A percentile compares a stretch with the other conserved stretches of the same genome.
These are phyloP conservation scores for Chrysopilus asiliformis DNA, from an alignment of 2,888 invertebrate genomes.

Conservation along the genomic window DNA sequence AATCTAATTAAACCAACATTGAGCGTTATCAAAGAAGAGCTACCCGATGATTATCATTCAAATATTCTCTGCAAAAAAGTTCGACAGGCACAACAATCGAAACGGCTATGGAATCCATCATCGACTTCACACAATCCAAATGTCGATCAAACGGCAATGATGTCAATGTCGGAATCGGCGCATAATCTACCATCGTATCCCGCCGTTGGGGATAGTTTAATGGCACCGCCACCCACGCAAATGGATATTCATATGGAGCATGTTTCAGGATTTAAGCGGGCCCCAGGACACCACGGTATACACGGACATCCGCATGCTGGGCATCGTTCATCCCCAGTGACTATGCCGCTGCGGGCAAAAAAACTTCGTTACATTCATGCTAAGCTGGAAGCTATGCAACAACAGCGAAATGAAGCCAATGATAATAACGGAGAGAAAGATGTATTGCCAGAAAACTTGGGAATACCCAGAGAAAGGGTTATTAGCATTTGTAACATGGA, in stretches of 20 bases:
- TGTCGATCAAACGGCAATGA: neutral
- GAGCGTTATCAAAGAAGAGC: slow-evolving; percentile 28
- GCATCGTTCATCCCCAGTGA: too few relatives aligned
- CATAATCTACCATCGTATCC: slow-evolving; percentile 12
- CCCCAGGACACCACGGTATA: too few relatives aligned
- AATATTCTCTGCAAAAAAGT: slow-evolving; percentile 36
- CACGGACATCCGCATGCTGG: too few relatives aligned
- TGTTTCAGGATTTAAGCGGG: too few relatives aligned
- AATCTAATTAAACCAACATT: slow-evolving; percentile 9
- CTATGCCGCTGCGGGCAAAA: slow-evolving; percentile 40
- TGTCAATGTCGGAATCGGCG: slow-evolving; percentile 4
- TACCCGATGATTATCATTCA: slow-evolving; percentile 28
- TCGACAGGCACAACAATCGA: slow-evolving; percentile 33
- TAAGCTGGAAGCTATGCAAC: slow-evolving; percentile 8
- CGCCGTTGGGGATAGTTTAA: slow-evolving; percentile 28
- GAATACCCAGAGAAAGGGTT: slow-evolving; percentile 51
- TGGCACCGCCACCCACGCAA: slow-evolving; percentile 39
- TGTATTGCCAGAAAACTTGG: slow-evolving; percentile 32
- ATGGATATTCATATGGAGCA: slow-evolving; percentile 12
- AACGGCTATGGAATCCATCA: slow-evolving; percentile 28
- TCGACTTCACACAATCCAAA: slow-evolving; percentile 17
- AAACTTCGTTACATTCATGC: slow-evolving; percentile 36
- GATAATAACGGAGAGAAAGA: slow-evolving; percentile 15
- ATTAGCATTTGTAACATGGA: slow-evolving; percentile 65
- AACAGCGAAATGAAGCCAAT: slow-evolving; percentile 21